A percentile compares a stretch with the other conserved stretches of the same genome.
phyloP scores from a whole-genome alignment of 1,140 invertebrate genomes.

The Leptinotarsa texana region DNA sequence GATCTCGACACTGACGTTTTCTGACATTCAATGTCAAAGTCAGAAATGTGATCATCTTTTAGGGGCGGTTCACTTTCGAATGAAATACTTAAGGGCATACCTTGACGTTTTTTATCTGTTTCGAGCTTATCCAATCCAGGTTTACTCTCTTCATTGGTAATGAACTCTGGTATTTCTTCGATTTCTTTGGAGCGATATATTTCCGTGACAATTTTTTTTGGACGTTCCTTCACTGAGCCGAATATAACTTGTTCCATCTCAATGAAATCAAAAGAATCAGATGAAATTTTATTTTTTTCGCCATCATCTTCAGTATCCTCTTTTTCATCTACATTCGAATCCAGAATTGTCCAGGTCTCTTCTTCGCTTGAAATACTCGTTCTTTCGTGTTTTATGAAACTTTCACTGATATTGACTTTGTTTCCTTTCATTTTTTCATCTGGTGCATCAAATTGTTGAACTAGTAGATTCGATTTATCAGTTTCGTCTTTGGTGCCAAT shows the following conservation, averaged over 20 bases:
- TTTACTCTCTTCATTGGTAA: not conserved
- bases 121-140: conserved; percentile 10
- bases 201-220: conserved; percentile 29
- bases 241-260: conserved; percentile 52
- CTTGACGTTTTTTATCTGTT: conserved; percentile 41
- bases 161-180: not conserved
- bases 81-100: conserved; percentile 41
- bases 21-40: conserved; percentile 40
- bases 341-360: not conserved
- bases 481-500: too few species aligned
- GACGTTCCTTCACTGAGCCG: conserved; percentile 54
- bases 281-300: not conserved
- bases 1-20: conserved; percentile 37
- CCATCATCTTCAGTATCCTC: conserved; percentile 1
- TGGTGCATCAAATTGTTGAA: too few species aligned
- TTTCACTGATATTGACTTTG: not conserved
- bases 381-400: conserved; percentile 2
- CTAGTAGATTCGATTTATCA: too few species aligned
- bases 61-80: conserved; percentile 32
- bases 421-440: too few species aligned
- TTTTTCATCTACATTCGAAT: conserved; percentile 1
- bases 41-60: conserved; percentile 8
- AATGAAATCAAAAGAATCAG: not conserved
- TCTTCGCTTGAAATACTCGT: not conserved
- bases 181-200: conserved; percentile 15